phyloP scores from a whole-genome alignment of 2,888 invertebrate species.

The Ceraclea dissimilis region DNA sequence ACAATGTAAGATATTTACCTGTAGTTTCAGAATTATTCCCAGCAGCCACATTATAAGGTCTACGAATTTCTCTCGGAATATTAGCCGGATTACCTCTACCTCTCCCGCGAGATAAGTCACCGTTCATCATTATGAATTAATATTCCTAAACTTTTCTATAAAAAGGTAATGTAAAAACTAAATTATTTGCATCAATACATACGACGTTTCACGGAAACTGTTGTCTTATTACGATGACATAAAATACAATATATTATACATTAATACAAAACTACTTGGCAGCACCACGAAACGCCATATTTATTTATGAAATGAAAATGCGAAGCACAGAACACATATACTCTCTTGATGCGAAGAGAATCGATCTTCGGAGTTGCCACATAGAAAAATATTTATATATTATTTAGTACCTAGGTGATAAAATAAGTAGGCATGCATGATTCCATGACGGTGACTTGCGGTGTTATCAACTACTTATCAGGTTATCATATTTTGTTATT shows the following conservation, averaged over 20 bases:
- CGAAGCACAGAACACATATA: too few species aligned
- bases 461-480: too few species aligned
- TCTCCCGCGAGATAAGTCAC: constrained; percentile 45
- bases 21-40: constrained; percentile 7
- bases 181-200: constrained; percentile 17
- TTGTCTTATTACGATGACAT: not conserved
- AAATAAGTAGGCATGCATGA: too few species aligned
- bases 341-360: too few species aligned
- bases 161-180: constrained; percentile 13
- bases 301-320: constrained; percentile 20
- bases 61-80: constrained; percentile 43
- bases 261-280: not conserved
- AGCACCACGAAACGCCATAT: constrained; percentile 18
- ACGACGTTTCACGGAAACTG: too few species aligned
- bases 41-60: constrained; percentile 34
- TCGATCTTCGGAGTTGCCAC: constrained; percentile 17
- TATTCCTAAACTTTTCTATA: constrained; percentile 8
- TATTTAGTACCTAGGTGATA: too few species aligned
- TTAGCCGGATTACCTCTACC: constrained; percentile 43
- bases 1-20: constrained; percentile 5
- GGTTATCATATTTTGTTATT: too few species aligned
- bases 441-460: too few species aligned
- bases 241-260: not conserved
- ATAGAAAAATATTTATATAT: not conserved
- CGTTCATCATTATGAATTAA: constrained; percentile 43